These are phyloP conservation scores for Hoplodrina ambigua DNA, from an alignment of 2,888 invertebrate species.

Conservation along the genomic window DNA sequence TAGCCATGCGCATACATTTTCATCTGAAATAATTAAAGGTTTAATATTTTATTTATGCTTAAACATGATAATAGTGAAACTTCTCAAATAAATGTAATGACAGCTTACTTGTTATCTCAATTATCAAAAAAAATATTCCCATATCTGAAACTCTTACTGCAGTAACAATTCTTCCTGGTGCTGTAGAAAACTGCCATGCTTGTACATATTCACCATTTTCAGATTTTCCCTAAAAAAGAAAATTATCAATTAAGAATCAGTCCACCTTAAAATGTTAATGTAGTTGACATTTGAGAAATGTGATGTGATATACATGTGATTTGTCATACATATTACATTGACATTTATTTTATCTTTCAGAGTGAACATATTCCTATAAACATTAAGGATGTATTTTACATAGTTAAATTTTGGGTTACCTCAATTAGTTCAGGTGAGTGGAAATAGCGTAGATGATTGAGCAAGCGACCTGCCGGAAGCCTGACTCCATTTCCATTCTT, in stretches of 20 bases:
- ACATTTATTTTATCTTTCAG: too few species aligned
- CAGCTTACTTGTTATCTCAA: conserved; percentile 83
- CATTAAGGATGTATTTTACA: background rate
- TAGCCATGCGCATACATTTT: conserved; percentile 81
- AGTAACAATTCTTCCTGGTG: conserved; percentile 83
- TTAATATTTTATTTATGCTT: background rate
- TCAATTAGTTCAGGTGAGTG: conserved; percentile 86
- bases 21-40: conserved; percentile 70
- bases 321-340: too few species aligned
- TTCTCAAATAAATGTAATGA: background rate
- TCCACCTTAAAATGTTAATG: too few species aligned
- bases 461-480: conserved; percentile 83
- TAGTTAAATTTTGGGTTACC: conserved; percentile 69
- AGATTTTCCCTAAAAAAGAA: conserved; percentile 78
- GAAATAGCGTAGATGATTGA: conserved; percentile 88
- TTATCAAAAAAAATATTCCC: conserved; percentile 87
- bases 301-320: too few species aligned
- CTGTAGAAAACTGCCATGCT: conserved; percentile 86
- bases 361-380: too few species aligned
- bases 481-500: conserved; percentile 81
- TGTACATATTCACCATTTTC: conserved; percentile 86
- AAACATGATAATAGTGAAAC: background rate
- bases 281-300: background rate
- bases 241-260: background rate
- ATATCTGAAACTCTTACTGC: conserved; percentile 85